phyloP scores from a whole-genome alignment of 2,797 vertebrate genomes.

The Melanogrammus aeglefinus region DNA sequence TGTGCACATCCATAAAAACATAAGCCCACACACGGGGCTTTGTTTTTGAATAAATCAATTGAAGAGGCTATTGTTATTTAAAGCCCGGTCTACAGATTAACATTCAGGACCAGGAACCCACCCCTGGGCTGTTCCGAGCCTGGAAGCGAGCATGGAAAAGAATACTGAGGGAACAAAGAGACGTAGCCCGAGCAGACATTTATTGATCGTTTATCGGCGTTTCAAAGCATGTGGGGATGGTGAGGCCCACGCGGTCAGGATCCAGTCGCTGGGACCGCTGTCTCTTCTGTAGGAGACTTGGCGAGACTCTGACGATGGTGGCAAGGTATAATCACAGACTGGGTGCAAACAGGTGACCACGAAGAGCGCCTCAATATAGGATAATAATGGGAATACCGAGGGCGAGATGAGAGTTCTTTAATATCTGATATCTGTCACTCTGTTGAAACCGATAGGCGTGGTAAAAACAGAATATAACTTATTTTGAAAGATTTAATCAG shows the following conservation, averaged over 20 bases:
- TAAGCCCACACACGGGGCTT: not conserved
- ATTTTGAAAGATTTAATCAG: not conserved
- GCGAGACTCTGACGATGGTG: not conserved
- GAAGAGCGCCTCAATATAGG: not conserved
- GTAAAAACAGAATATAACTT: not conserved
- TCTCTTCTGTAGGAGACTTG: not conserved
- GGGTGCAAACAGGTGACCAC: not conserved
- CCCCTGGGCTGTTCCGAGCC: not conserved
- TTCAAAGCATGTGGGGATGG: slow-evolving; percentile 49
- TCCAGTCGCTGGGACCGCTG: not conserved
- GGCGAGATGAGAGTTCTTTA: not conserved
- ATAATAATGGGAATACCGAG: not conserved
- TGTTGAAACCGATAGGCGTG: not conserved
- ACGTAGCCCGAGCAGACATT: not conserved
- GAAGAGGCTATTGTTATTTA: not conserved
- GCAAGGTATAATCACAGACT: not conserved
- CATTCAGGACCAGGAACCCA: not conserved
- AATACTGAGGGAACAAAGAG: not conserved
- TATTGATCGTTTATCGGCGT: slow-evolving; percentile 29
- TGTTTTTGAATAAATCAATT: not conserved
- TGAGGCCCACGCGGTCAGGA: slow-evolving; percentile 9
- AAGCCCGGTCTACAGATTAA: not conserved
- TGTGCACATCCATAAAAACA: not conserved
- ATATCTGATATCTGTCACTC: not conserved
- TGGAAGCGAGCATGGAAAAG: not conserved